phyloP scores from a whole-genome alignment of 2,113 vertebrate species.

The Ictalurus furcatus region DNA sequence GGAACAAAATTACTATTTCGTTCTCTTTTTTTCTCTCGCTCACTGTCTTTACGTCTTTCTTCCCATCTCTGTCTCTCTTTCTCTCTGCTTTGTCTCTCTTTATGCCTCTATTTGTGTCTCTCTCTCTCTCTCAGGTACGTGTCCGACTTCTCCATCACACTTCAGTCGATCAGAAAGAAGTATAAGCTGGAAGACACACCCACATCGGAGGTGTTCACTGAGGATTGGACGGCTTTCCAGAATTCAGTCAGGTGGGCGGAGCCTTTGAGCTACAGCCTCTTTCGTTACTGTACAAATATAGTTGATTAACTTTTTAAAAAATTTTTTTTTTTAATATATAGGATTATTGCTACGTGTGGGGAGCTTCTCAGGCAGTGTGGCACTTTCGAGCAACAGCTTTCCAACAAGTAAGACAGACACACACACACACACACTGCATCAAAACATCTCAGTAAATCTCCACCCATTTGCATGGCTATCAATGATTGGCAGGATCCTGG shows the following conservation, averaged over 20 bases:
- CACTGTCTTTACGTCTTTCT: neutral
- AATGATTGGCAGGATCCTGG: conserved; percentile 79
- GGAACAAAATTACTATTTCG: neutral
- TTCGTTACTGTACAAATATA: neutral
- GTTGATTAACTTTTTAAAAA: neutral
- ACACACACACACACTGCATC: neutral
- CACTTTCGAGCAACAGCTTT: conserved; percentile 67
- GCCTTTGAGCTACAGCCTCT: neutral
- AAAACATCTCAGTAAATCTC: neutral
- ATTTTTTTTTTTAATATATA: neutral
- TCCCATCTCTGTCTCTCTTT: neutral
- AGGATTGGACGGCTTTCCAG: conserved; percentile 97
- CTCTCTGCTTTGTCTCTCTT: neutral
- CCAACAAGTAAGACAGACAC: conserved; percentile 52
- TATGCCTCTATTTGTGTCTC: neutral
- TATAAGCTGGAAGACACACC: conserved; percentile 84
- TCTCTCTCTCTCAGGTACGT: conserved; percentile 50
- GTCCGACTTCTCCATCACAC: conserved; percentile 65
- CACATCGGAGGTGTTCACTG: conserved; percentile 80
- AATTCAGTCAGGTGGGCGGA: conserved; percentile 83
- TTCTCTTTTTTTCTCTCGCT: neutral
- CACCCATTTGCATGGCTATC: neutral
- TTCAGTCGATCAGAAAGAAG: conserved; percentile 92
- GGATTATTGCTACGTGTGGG: conserved; percentile 62
- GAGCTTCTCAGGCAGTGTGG: conserved; percentile 68